Conservation (phyloP, 2,113 vertebrate genomes). For the Calonectris borealis region DNA sequence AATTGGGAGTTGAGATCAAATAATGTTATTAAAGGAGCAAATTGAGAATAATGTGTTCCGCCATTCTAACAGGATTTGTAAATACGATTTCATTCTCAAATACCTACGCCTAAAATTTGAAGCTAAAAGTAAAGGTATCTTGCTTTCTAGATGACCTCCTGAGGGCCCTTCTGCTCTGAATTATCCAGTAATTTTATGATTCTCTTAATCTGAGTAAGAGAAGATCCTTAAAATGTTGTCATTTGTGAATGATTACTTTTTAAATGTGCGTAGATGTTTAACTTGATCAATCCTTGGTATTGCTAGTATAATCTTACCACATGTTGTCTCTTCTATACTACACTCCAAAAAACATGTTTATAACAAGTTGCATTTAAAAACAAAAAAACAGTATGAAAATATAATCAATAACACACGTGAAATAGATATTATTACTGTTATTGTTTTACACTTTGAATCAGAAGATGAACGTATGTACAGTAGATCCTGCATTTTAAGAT, state of each 20-base stretch:
- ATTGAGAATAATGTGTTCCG: background rate
- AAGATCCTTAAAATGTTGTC: background rate
- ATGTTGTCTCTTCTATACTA: background rate
- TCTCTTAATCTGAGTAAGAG: background rate
- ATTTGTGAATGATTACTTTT: background rate
- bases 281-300: background rate
- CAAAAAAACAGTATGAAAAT: background rate
- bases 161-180: background rate
- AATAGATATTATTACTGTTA: background rate
- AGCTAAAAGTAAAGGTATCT: background rate
- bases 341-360: background rate
- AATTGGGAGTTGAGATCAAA: background rate
- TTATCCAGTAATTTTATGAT: background rate
- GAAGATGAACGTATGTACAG: background rate
- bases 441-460: background rate
- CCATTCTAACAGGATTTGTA: background rate
- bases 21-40: background rate
- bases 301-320: background rate
- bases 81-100: background rate
- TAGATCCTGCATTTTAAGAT: background rate
- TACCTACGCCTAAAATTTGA: background rate
- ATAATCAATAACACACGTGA: background rate
- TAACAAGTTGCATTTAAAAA: background rate
- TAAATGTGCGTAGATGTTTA: background rate
- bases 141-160: background rate